phyloP scores from a whole-genome alignment of 2,797 vertebrate species.

The Eremophila alpestris region DNA sequence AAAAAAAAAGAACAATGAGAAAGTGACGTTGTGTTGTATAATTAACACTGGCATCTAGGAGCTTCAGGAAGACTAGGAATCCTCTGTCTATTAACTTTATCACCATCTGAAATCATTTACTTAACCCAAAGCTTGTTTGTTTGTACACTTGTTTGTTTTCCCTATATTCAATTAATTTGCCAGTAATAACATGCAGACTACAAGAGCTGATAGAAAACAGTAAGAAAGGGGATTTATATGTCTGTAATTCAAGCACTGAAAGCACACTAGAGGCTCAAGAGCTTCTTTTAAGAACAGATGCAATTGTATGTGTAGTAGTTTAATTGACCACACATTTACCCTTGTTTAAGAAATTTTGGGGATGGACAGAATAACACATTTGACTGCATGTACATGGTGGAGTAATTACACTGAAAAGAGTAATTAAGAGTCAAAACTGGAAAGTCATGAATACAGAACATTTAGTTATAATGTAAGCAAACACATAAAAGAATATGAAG shows the following conservation, averaged over 20 bases:
- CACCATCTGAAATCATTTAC: not conserved
- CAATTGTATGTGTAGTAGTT: not conserved
- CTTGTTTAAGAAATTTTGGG: constrained; percentile 50
- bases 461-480: constrained; percentile 62
- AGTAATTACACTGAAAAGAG: constrained; percentile 56
- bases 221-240: not conserved
- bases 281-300: constrained; percentile 14
- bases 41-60: not conserved
- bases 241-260: constrained; percentile 19
- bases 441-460: constrained; percentile 49
- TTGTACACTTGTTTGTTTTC: not conserved
- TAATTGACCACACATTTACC: constrained; percentile 50
- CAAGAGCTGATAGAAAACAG: not conserved
- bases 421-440: constrained; percentile 41
- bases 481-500: constrained; percentile 54
- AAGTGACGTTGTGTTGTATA: not conserved
- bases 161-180: not conserved
- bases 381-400: not conserved
- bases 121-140: not conserved
- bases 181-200: not conserved
- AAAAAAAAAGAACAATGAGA: not conserved
- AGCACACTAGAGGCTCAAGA: constrained; percentile 8
- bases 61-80: not conserved
- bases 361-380: constrained; percentile 1
- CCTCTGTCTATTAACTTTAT: not conserved